Percentiles rank a stretch among this genome's conserved stretches.
Evolutionary conservation across 2,113 vertebrate species (phyloP).

Genomic region (Oxyruncus cristatus): DNA sequence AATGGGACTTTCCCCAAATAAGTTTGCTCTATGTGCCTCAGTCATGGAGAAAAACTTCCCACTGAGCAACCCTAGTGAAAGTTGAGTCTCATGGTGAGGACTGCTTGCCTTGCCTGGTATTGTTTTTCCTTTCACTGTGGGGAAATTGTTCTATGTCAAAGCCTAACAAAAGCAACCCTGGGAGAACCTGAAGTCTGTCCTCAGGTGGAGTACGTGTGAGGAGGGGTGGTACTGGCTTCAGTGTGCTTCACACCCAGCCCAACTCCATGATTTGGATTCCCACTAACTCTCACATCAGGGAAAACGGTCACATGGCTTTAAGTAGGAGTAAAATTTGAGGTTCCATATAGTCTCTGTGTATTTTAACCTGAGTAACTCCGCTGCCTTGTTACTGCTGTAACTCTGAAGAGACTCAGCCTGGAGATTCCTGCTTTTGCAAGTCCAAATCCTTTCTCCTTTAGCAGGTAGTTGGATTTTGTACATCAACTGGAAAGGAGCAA

Average conservation of each 20-base stretch:
- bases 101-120: constrained; percentile 11
- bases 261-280: not conserved
- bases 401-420: not conserved
- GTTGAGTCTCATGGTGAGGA: not conserved
- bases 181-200: not conserved
- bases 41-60: constrained; percentile 33
- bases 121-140: not conserved
- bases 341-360: not conserved
- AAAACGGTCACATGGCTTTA: not conserved
- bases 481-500: not conserved
- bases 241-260: not conserved
- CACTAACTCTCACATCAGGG: not conserved
- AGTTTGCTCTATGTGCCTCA: not conserved
- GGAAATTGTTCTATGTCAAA: constrained; percentile 15
- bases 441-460: not conserved
- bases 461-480: not conserved
- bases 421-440: not conserved
- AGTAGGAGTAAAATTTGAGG: not conserved
- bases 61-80: constrained; percentile 21
- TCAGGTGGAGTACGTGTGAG: not conserved
- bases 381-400: not conserved
- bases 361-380: not conserved
- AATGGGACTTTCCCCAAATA: constrained; percentile 3
- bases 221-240: not conserved
- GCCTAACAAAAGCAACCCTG: not conserved